These are phyloP conservation scores for Lacanobia oleracea DNA, from an alignment of 2,888 invertebrate species.

Conservation along the genomic window DNA sequence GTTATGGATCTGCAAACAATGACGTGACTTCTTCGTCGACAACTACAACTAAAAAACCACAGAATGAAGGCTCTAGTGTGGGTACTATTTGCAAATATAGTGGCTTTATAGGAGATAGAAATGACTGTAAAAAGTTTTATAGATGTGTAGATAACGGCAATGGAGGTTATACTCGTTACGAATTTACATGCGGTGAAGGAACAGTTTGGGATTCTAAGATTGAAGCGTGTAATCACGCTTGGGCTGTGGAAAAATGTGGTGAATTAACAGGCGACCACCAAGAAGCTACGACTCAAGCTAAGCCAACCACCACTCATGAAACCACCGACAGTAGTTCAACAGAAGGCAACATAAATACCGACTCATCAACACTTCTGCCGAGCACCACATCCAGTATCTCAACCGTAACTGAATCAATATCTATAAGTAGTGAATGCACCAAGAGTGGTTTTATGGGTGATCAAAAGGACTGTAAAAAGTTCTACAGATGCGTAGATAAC, in stretches of 20 bases:
- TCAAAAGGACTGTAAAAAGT: constrained; percentile 91
- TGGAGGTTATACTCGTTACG: constrained; percentile 85
- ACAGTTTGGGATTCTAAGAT: constrained; percentile 91
- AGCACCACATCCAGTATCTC: constrained; percentile 26
- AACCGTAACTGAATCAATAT: constrained; percentile 30
- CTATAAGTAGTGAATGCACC: constrained; percentile 58
- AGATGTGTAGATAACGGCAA: constrained; percentile 90
- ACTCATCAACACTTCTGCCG: constrained; percentile 17
- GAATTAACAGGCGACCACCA: constrained; percentile 29
- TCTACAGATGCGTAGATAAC: constrained; percentile 92
- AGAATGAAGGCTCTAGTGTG: constrained; percentile 30
- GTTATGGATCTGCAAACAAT: constrained; percentile 67
- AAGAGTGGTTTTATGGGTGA: constrained; percentile 91
- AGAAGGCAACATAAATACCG: constrained; percentile 16
- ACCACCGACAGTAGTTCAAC: constrained; percentile 28
- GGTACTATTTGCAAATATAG: constrained; percentile 77
- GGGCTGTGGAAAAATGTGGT: constrained; percentile 83
- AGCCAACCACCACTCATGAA: constrained; percentile 19
- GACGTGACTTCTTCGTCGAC: constrained; percentile 45
- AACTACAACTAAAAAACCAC: constrained; percentile 51
- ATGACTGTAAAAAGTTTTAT: constrained; percentile 92
- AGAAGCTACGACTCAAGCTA: constrained; percentile 34
- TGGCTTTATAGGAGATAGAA: constrained; percentile 90
- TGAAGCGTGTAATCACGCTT: constrained; percentile 90
- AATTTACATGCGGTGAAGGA: constrained; percentile 90